A percentile compares a stretch with the other conserved stretches of the same genome.
These are phyloP conservation scores for Trachops cirrhosus DNA, from an alignment of 2,797 vertebrate species.

Conservation along the genomic window DNA sequence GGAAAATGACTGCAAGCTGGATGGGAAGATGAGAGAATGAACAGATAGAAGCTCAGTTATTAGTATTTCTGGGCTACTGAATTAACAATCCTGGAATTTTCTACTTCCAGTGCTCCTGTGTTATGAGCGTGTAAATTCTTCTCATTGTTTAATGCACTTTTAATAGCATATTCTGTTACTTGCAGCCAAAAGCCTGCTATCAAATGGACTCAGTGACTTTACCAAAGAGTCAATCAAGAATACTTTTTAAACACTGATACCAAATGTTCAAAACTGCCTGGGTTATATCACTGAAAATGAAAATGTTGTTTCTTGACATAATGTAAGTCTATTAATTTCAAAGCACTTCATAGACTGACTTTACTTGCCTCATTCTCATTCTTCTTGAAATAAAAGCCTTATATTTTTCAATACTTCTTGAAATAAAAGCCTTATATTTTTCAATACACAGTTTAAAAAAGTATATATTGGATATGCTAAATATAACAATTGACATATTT, in stretches of 20 bases:
- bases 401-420: neutral
- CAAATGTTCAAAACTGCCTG: neutral
- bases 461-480: neutral
- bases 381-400: slow-evolving; percentile 2
- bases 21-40: neutral
- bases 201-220: neutral
- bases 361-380: neutral
- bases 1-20: neutral
- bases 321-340: neutral
- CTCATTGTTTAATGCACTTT: neutral
- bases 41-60: neutral
- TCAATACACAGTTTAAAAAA: neutral
- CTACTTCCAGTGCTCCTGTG: neutral
- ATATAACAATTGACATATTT: neutral
- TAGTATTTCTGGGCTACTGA: neutral
- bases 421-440: neutral
- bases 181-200: neutral
- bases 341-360: neutral
- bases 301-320: neutral
- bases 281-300: neutral
- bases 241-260: neutral
- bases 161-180: neutral
- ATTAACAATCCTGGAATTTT: neutral
- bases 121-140: neutral
- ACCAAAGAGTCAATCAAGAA: neutral